Percentiles rank a stretch among this genome's conserved stretches.
These are phyloP conservation scores for Cerastoderma edule DNA, from an alignment of 2,888 invertebrate species.

Conservation along the genomic window DNA sequence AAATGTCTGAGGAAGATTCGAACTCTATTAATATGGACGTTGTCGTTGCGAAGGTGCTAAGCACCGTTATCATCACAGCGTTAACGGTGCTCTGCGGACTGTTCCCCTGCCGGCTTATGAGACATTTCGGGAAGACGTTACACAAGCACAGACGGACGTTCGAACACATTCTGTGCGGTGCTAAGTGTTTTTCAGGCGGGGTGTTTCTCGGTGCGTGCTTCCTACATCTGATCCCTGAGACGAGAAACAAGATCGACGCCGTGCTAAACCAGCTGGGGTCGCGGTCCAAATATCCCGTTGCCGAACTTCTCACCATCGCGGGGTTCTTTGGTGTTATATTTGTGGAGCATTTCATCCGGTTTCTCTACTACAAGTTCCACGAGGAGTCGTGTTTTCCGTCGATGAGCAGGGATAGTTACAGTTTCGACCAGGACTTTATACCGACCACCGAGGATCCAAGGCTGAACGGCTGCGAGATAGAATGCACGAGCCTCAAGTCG, in stretches of 20 bases:
- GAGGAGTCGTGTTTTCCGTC: slow-evolving; percentile 48
- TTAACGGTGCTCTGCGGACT: slow-evolving; percentile 74
- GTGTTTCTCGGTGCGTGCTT: slow-evolving; percentile 77
- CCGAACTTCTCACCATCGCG: slow-evolving; percentile 76
- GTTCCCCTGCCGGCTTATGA: slow-evolving; percentile 72
- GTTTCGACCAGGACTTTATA: slow-evolving; percentile 52
- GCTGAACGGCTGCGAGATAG: slow-evolving; percentile 55
- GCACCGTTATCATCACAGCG: slow-evolving; percentile 70
- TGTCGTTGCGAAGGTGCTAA: slow-evolving; percentile 77
- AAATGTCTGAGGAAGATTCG: slow-evolving; percentile 54
- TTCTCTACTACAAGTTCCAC: slow-evolving; percentile 72
- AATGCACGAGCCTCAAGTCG: slow-evolving; percentile 60
- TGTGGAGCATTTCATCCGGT: slow-evolving; percentile 75
- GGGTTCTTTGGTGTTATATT: slow-evolving; percentile 78
- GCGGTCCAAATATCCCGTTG: slow-evolving; percentile 74
- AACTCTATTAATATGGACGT: slow-evolving; percentile 73
- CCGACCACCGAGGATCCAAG: slow-evolving; percentile 53
- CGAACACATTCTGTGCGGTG: slow-evolving; percentile 73
- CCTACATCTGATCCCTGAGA: slow-evolving; percentile 77
- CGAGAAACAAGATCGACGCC: slow-evolving; percentile 71
- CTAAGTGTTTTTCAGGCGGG: slow-evolving; percentile 76
- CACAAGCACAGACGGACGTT: slow-evolving; percentile 64
- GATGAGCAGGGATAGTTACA: slow-evolving; percentile 48
- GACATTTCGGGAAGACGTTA: slow-evolving; percentile 69
- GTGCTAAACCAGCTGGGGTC: slow-evolving; percentile 74